A percentile compares a stretch with the other conserved stretches of the same genome.
Evolutionary conservation across 2,797 vertebrate genomes (phyloP).

Genomic region (Halcyon badia): DNA sequence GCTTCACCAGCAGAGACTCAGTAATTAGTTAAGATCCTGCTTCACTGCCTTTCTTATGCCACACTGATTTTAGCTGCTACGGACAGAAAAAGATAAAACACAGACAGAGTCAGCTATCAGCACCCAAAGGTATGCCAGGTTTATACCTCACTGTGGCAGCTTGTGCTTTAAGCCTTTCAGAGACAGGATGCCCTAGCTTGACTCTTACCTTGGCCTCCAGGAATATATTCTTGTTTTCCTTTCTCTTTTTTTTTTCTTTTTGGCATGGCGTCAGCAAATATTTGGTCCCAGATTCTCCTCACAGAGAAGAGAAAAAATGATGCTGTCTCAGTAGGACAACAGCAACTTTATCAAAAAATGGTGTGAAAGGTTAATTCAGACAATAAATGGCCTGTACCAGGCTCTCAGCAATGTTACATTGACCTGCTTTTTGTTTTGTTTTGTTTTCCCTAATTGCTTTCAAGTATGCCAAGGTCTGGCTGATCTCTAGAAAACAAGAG

Average conservation of each 20-base stretch:
- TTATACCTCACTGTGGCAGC: background rate
- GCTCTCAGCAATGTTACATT: conserved; percentile 13
- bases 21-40: conserved; percentile 25
- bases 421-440: conserved; percentile 31
- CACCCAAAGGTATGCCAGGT: background rate
- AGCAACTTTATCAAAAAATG: conserved; percentile 10
- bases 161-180: background rate
- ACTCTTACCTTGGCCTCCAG: conserved; percentile 29
- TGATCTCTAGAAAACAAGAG: background rate
- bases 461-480: conserved; percentile 20
- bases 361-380: conserved; percentile 55
- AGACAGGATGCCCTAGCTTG: background rate
- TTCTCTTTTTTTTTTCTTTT: conserved; percentile 19
- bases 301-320: conserved; percentile 4
- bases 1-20: background rate
- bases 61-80: background rate
- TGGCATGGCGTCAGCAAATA: background rate
- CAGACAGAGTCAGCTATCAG: background rate
- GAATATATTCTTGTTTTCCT: background rate
- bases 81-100: background rate
- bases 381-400: background rate
- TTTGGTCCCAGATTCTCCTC: background rate
- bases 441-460: conserved; percentile 46
- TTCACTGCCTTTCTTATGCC: conserved; percentile 8
- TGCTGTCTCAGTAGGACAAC: background rate